Evolutionary conservation across 2,113 vertebrate genomes (phyloP), one percentile per base, ranked within the genome.

Genomic region (Aramus guarauna): DNA sequence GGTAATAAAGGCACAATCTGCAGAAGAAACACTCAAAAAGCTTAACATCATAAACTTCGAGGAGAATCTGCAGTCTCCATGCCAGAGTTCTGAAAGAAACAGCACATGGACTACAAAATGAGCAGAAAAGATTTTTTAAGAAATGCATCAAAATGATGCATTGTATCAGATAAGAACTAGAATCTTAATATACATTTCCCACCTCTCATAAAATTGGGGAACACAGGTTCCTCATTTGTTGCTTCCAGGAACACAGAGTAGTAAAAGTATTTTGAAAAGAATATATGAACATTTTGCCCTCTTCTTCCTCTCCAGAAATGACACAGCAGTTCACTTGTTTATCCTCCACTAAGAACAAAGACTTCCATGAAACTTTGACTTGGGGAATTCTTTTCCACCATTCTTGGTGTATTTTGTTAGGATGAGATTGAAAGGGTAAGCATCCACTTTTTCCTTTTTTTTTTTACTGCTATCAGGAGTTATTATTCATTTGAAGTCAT

Each of bases 201-300:
- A 80, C 5, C 18, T 72, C 43, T 39, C 26, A 48, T 21, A 59
- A 50, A 71, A 60, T 41, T 8, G 52, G 7, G 5, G 22, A 82
- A 67, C 27, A 14, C 5, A 7, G 4, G 47, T 48, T 80, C 27
- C 43, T 91, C 67, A 45, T 29, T 50, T 50, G 34, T 30, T 34
- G 39, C n/a, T 83, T 62, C 63, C 36, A 66, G 3, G 6, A 73
- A 60, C 1, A 0, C 1, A n/a, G 17, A 48, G 24, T 0, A 90
- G 13, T 6, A 39, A 86, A 86, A 59, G 26, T 24, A 62, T 37
- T 76, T 14, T 76, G 22, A 59, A 37, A 1, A 29, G 7, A n/a
- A 4, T 11, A 3, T 21, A 26, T 16, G 5, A 83, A 47, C 6
- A 18, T 43, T 76, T 59, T 68, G 6, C 15, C 22, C 13, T 72